These are phyloP conservation scores for Notocelia uddmanniana DNA, from an alignment of 2,888 invertebrate genomes.

Conservation along the genomic window DNA sequence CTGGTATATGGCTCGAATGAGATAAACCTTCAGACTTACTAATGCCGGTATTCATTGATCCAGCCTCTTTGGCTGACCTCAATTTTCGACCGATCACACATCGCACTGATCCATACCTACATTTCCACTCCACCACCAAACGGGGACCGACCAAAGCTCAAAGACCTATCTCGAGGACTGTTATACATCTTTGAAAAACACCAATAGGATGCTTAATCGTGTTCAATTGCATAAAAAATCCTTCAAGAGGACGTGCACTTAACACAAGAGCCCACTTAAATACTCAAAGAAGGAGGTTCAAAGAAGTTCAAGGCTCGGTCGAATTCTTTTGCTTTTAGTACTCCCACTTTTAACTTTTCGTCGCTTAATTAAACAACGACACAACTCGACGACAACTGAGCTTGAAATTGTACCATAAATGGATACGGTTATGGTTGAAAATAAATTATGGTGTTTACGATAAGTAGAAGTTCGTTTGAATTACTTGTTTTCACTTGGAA, in stretches of 20 bases:
- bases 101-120: background rate
- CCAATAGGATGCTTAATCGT: slow-evolving; percentile 70
- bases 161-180: slow-evolving; percentile 58
- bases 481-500: slow-evolving; percentile 22
- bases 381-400: background rate
- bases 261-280: slow-evolving; percentile 71
- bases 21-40: background rate
- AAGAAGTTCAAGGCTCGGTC: slow-evolving; percentile 60
- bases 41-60: background rate
- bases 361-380: background rate
- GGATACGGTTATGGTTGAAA: background rate
- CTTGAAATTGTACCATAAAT: background rate
- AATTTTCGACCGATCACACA: background rate
- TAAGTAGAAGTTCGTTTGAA: background rate
- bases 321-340: slow-evolving; percentile 52
- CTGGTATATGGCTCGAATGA: background rate
- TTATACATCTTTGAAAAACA: slow-evolving; percentile 66
- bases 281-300: slow-evolving; percentile 69
- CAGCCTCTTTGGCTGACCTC: background rate
- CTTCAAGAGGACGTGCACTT: slow-evolving; percentile 62
- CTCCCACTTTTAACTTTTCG: slow-evolving; percentile 20
- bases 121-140: slow-evolving; percentile 7
- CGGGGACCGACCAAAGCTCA: slow-evolving; percentile 48
- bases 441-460: background rate
- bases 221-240: slow-evolving; percentile 56